Percentiles rank a stretch among this genome's conserved stretches.
Evolutionary conservation across 2,797 vertebrate genomes (phyloP).

Genomic region (Anas georgica): DNA sequence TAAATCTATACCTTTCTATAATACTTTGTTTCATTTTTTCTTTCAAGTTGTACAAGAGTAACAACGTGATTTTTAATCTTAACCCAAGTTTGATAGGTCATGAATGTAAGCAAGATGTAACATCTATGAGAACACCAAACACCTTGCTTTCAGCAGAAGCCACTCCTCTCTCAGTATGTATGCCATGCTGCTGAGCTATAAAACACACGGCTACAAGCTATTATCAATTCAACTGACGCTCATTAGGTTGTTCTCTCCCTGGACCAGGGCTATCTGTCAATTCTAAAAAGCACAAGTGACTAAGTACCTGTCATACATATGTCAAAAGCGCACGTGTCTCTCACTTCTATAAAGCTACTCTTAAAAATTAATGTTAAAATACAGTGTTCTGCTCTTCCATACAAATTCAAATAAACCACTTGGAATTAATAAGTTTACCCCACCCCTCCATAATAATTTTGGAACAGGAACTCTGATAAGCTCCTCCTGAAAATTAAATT

Average conservation of each 20-base stretch:
- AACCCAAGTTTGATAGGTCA: not conserved
- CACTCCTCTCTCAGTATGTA: rapidly evolving
- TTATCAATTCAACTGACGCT: not conserved
- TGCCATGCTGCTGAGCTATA: too few relatives aligned
- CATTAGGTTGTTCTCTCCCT: not conserved
- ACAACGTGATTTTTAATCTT: not conserved
- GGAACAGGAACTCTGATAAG: not conserved
- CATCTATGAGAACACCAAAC: not conserved
- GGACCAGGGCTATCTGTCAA: not conserved
- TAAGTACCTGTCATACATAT: not conserved
- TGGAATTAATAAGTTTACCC: not conserved
- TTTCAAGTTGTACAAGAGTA: not conserved
- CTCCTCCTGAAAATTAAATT: not conserved
- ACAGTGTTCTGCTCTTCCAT: too few relatives aligned
- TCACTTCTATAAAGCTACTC: not conserved
- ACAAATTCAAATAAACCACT: rapidly evolving
- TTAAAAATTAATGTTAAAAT: not conserved
- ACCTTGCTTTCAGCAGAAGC: not conserved
- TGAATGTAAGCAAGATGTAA: not conserved
- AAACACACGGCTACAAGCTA: not conserved
- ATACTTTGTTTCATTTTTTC: not conserved
- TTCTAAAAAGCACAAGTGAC: not conserved
- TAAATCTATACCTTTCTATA: not conserved
- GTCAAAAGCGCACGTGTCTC: rapidly evolving
- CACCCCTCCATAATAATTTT: not conserved